These are phyloP conservation scores for Homarus americanus DNA, from an alignment of 1,140 invertebrate species.

Conservation along the genomic window DNA sequence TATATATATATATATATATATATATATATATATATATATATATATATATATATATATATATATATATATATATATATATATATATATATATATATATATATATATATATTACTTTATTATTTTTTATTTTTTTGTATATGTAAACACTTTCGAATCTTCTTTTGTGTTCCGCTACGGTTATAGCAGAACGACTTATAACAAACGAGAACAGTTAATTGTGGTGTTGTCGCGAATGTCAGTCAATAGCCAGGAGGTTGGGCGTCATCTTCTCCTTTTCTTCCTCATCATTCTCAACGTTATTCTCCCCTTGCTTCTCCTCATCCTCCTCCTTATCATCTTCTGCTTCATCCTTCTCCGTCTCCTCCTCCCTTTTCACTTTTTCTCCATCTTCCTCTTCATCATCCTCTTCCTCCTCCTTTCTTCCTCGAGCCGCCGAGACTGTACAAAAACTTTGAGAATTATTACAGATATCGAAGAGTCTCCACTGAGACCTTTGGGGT, in stretches of 20 bases:
- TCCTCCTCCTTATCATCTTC: background rate
- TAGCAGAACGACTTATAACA: no score
- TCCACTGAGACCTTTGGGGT: background rate
- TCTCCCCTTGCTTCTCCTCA: no score
- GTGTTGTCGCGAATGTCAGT: no score
- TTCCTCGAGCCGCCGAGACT: background rate
- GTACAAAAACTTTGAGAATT: slow-evolving; percentile 25
- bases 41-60: slow-evolving; percentile 23
- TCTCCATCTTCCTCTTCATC: background rate
- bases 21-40: background rate
- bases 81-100: slow-evolving; percentile 29
- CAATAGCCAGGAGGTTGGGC: no score
- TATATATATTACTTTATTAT: slow-evolving; percentile 2
- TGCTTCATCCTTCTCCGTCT: background rate
- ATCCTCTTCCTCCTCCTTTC: background rate
- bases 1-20: no score
- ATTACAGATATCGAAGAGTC: slow-evolving; percentile 27
- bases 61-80: slow-evolving; percentile 4
- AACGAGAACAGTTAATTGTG: no score
- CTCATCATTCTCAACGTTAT: no score
- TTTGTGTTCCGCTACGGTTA: no score
- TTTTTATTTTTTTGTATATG: background rate
- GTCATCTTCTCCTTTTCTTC: background rate
- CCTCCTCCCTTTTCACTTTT: background rate
- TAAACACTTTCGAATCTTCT: no score